These are phyloP conservation scores for Ctenosaura bakeri DNA, from an alignment of 2,797 vertebrate species.

Conservation along the genomic window DNA sequence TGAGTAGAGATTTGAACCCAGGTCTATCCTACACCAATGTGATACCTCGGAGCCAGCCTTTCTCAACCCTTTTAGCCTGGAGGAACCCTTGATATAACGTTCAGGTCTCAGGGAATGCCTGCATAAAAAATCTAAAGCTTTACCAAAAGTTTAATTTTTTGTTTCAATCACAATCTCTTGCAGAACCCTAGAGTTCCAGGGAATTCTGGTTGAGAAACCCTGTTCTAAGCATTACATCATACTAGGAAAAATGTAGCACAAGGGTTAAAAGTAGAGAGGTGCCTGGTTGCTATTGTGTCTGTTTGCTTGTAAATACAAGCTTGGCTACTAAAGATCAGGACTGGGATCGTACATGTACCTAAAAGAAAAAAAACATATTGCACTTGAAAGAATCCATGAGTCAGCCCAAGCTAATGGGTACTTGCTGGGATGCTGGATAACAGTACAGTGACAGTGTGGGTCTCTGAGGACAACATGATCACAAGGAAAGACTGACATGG, in stretches of 20 bases:
- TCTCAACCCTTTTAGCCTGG: too few relatives aligned
- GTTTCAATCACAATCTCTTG: too few relatives aligned
- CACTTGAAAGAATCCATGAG: constrained; percentile 5
- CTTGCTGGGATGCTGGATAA: constrained; percentile 11
- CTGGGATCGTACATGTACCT: not conserved
- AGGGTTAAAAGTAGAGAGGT: not conserved
- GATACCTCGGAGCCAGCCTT: too few relatives aligned
- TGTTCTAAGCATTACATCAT: not conserved
- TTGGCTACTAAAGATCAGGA: constrained; percentile 33
- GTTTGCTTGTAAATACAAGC: constrained; percentile 28
- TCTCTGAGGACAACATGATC: not conserved
- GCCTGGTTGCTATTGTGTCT: rapidly evolving
- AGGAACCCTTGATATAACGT: too few relatives aligned
- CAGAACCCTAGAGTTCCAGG: too few relatives aligned
- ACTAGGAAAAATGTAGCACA: not conserved
- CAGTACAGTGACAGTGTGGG: constrained; percentile 16
- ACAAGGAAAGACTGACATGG: not conserved
- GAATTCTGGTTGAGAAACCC: too few relatives aligned
- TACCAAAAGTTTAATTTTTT: too few relatives aligned
- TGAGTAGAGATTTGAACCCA: not conserved
- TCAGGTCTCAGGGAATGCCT: too few relatives aligned
- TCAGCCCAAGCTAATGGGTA: constrained; percentile 39
- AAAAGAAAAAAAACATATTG: not conserved
- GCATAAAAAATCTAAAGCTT: too few relatives aligned
- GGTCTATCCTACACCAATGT: not conserved